Base-by-base conservation (phyloP, 2,113 vertebrate genomes). In the Vireo altiloquus region DNA sequence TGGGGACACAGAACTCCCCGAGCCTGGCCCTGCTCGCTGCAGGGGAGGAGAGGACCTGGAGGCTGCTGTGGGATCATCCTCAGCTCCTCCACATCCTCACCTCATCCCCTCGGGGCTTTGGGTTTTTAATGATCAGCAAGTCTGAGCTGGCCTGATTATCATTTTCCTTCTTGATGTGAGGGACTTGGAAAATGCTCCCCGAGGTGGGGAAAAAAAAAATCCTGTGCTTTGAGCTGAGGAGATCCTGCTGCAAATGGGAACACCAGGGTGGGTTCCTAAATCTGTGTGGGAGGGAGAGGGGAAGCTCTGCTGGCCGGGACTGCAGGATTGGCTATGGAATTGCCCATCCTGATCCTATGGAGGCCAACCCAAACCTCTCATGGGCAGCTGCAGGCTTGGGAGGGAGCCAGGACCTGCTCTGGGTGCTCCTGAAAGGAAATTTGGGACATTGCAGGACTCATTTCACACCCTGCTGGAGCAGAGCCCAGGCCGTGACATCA, bases 401-500 rank as follows among this genome's bases (percentile, higher is more conserved):
- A 6, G 3, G 47, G 59, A 65, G 63, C 13, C 66, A 11, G 72
- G 57, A 9, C 0, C 0, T 6, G 59, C 11, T 13, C 59, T 9
- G 83, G 33, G 50, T 10, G 68, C 5, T 59, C n/a, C 71, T 23
- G 52, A 25, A 37, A 11, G 3, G 30, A 9, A 17, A 24, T 47
- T 21, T 7, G 1, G 49, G 82, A 0, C 1, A 0, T 20, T n/a
- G 5, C 21, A 6, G 10, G 59, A 0, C 15, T 37, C 0, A 0
- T 54, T 80, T 56, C 21, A 1, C 15, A 4, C 3, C 6, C 50
- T 46, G 61, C 56, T 56, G 49, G 5, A 46, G 74, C 39, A 16
- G 35, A 7, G 60, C 8, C 25, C 2, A 1, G 50, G 11, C 14
- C 5, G 1, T 7, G n/a, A 7, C 39, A 10, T 1, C 46, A 5